These are phyloP conservation scores for Patagioenas fasciata DNA, from an alignment of 2,113 vertebrate species.

Conservation along the genomic window DNA sequence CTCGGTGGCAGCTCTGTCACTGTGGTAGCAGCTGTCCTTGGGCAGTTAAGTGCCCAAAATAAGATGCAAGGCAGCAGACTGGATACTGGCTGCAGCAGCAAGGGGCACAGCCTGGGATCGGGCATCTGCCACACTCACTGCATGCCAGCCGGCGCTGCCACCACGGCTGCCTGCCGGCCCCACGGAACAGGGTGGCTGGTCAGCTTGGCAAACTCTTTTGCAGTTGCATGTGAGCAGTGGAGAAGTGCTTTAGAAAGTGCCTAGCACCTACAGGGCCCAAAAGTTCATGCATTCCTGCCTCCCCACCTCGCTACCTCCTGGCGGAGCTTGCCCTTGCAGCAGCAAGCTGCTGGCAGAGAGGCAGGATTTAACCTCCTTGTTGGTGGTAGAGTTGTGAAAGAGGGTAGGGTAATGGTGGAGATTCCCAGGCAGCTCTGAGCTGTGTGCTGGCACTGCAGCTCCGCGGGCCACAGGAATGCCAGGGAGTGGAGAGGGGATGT, in stretches of 20 bases:
- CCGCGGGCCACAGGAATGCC: background rate
- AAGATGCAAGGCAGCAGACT: background rate
- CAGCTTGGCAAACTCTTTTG: background rate
- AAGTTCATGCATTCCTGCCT: background rate
- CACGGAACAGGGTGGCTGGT: background rate
- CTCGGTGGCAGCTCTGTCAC: background rate
- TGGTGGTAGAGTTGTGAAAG: conserved; percentile 25
- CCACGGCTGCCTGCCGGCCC: background rate
- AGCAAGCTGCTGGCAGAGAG: background rate
- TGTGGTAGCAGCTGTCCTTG: background rate
- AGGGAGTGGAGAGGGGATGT: background rate
- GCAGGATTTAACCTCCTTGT: background rate
- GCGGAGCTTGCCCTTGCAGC: background rate
- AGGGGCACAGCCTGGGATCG: background rate
- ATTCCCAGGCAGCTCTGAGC: background rate
- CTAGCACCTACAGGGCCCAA: background rate
- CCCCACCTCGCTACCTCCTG: background rate
- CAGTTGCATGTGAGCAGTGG: background rate
- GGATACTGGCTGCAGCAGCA: background rate
- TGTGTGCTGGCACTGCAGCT: background rate
- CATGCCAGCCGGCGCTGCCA: background rate
- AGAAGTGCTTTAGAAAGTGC: background rate
- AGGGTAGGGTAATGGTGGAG: background rate
- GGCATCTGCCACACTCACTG: background rate
- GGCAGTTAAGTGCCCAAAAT: background rate